phyloP scores from a whole-genome alignment of 2,797 vertebrate species.

The Eulemur coronatus region DNA sequence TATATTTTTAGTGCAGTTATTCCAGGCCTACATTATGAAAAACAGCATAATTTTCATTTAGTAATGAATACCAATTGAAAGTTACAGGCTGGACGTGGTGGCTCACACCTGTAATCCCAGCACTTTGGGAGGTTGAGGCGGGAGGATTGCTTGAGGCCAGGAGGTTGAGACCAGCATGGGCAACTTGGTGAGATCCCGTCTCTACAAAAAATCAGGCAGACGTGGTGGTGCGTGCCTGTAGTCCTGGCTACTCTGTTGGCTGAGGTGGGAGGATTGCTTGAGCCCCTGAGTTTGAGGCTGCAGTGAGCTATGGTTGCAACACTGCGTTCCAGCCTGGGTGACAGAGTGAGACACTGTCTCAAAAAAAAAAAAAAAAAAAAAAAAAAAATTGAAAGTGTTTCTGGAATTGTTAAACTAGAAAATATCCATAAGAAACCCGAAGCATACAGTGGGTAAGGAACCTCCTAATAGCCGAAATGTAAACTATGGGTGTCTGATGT shows the following conservation, averaged over 20 bases:
- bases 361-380: background rate
- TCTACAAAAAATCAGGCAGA: background rate
- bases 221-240: background rate
- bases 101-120: background rate
- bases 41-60: conserved; percentile 25
- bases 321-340: background rate
- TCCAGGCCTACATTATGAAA: background rate
- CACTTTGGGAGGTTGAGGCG: background rate
- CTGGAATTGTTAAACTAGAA: conserved; percentile 46
- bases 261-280: background rate
- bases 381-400: background rate
- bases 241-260: background rate
- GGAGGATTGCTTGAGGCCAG: background rate
- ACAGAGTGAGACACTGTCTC: background rate
- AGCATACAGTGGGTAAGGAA: background rate
- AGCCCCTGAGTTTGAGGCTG: background rate
- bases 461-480: background rate
- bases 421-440: conserved; percentile 14
- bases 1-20: conserved; percentile 12
- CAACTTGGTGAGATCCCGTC: background rate
- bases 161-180: background rate
- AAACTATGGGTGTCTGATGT: background rate
- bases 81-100: background rate
- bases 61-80: conserved; percentile 2
- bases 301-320: background rate